Evolutionary conservation across 64 coral and sea anemone species (phyloP).

Genomic region (Orbicella faveolata): DNA sequence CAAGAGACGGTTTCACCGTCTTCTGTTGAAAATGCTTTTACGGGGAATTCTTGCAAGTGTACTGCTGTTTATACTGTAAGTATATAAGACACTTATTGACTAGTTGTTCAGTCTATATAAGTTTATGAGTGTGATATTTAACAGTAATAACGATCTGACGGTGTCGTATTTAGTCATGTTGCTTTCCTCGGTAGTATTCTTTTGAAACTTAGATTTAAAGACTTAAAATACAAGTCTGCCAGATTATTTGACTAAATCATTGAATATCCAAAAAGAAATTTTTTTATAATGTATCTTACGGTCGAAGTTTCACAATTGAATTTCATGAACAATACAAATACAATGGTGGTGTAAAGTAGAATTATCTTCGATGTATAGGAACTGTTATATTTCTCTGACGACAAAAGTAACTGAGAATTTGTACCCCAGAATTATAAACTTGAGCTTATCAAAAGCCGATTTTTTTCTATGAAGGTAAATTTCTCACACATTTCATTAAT

Average conservation of each 20-base stretch:
- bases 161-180: neutral
- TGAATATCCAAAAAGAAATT: too few species aligned
- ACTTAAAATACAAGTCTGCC: too few species aligned
- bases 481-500: neutral
- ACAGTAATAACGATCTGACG: neutral
- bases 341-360: too few species aligned
- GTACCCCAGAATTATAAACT: neutral
- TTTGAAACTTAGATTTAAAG: neutral
- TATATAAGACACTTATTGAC: constrained; percentile 4
- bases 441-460: neutral
- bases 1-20: constrained; percentile 38
- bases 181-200: neutral
- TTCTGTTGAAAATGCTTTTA: constrained; percentile 7
- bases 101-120: neutral
- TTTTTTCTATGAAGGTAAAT: neutral
- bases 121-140: neutral
- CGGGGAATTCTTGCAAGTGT: neutral
- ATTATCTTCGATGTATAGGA: too few species aligned
- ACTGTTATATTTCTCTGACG: too few species aligned
- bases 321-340: too few species aligned
- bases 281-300: too few species aligned
- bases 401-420: neutral
- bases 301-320: too few species aligned
- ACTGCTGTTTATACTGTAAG: constrained; percentile 43
- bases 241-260: too few species aligned